Base-by-base conservation (phyloP, 2,113 vertebrate species). In the Mungos mungo region DNA sequence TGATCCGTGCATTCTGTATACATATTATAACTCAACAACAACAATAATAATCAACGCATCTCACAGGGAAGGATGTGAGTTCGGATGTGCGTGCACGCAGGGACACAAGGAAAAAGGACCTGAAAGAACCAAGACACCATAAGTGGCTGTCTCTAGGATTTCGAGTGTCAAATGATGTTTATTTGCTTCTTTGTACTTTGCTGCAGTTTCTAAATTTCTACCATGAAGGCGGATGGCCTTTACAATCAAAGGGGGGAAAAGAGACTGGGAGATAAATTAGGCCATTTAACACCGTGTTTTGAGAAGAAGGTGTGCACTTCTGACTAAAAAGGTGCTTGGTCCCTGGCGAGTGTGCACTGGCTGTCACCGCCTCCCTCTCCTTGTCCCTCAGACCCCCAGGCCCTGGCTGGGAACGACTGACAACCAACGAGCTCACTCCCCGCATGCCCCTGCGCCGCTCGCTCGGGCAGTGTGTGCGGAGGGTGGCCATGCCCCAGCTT, bases 1-100 rank as follows among this genome's bases (percentile, higher is more conserved):
- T 1, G 11, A 21, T 38, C 31, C n/a, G 11, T 23, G 86, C 41
- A 47, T 76, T 47, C 72, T 18, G 41, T 4, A 76, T 47, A 29
- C 41, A 47, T 7, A 9, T 7, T 35, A 52, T 12, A 33, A 13
- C 16, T n/a, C 35, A 45, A 71, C 5, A 7, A 71, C 50, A 50
- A 50, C 50, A 52, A 21, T 3, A 38, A 18, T 27, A 19, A 79
- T 7, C 25, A 90, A 10, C 18, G 50, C 38, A 71, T 5, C 25
- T 82, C n/a, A 12, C 50, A 16, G 41, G 18, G 35, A 25, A 57
- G 54, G 13, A 57, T 57, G 33, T 15, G 76, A 38, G 35, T 60
- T 18, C 15, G 3, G 8, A 3, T 6, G 8, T 1, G 4, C n/a
- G 3, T 15, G 7, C 4, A 5, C 54, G 63, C 10, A 77, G 27